phyloP scores from a whole-genome alignment of 2,113 vertebrate genomes.

The Plotosus lineatus region DNA sequence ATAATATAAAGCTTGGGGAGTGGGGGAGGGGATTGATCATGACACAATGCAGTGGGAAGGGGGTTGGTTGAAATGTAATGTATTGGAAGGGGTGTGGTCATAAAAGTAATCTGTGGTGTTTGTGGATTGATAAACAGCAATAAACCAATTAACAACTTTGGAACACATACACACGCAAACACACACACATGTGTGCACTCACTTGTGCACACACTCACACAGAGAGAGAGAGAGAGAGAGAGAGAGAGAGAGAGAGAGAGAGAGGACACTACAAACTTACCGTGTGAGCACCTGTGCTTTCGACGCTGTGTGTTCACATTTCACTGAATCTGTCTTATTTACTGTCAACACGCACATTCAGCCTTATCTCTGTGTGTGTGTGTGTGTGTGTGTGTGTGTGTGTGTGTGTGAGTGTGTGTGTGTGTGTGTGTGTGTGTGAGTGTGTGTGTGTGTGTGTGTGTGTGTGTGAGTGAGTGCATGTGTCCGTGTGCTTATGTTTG shows the following conservation, averaged over 20 bases:
- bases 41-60: too few relatives aligned
- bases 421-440: conserved; percentile 22
- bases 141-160: neutral
- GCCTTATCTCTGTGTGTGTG: neutral
- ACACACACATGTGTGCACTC: neutral
- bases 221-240: neutral
- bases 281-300: neutral
- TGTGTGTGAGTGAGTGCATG: neutral
- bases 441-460: neutral
- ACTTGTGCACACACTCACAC: neutral
- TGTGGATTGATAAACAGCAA: neutral
- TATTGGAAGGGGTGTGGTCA: neutral
- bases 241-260: neutral
- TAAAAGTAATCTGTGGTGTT: neutral
- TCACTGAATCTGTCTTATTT: conserved; percentile 32
- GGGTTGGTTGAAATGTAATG: neutral
- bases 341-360: conserved; percentile 9
- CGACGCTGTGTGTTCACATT: neutral
- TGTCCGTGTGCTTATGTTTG: conserved; percentile 40
- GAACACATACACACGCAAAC: neutral
- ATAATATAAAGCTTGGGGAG: neutral
- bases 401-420: conserved; percentile 37
- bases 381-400: conserved; percentile 2
- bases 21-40: neutral
- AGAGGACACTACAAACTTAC: neutral